Percentiles rank a stretch among this genome's conserved stretches.
Conservation (phyloP, 1,140 invertebrate genomes). For the Drosophila bipectinata region DNA sequence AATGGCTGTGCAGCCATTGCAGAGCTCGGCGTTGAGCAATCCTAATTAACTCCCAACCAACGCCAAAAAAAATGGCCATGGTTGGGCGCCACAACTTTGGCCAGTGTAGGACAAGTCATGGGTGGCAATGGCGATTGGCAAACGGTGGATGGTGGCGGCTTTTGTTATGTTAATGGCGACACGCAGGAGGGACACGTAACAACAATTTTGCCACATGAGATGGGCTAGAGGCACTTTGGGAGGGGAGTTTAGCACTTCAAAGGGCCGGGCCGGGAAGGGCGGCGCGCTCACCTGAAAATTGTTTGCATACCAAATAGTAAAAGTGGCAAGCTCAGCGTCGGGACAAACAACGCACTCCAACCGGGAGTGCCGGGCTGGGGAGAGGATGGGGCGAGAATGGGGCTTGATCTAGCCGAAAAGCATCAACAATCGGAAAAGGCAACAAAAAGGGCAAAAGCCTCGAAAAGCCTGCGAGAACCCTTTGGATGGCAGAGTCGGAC, state of each 20-base stretch:
- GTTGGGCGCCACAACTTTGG: background rate
- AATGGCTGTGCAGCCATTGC: no score
- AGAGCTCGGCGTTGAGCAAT: background rate
- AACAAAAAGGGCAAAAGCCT: slow-evolving; percentile 34
- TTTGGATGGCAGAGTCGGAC: slow-evolving; percentile 56
- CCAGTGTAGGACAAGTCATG: slow-evolving; percentile 10
- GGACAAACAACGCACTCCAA: slow-evolving; percentile 65
- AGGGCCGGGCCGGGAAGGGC: slow-evolving; percentile 27
- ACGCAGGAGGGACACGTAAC: slow-evolving; percentile 63
- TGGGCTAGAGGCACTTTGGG: slow-evolving; percentile 35
- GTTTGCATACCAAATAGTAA: slow-evolving; percentile 81
- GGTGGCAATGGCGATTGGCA: slow-evolving; percentile 10
- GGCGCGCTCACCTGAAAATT: slow-evolving; percentile 34
- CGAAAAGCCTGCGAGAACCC: slow-evolving; percentile 42
- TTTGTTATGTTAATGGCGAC: slow-evolving; percentile 81
- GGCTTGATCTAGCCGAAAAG: slow-evolving; percentile 57
- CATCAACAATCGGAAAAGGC: slow-evolving; percentile 4
- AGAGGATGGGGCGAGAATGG: background rate
- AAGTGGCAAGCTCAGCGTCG: slow-evolving; percentile 51
- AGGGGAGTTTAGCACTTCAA: slow-evolving; percentile 67
- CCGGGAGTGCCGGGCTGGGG: slow-evolving; percentile 28
- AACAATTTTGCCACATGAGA: slow-evolving; percentile 68
- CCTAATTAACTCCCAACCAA: background rate
- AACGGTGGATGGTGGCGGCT: slow-evolving; percentile 31
- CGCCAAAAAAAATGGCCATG: background rate